Conservation (phyloP, 2,113 vertebrate genomes). For the Protomyctophum bolini region DNA sequence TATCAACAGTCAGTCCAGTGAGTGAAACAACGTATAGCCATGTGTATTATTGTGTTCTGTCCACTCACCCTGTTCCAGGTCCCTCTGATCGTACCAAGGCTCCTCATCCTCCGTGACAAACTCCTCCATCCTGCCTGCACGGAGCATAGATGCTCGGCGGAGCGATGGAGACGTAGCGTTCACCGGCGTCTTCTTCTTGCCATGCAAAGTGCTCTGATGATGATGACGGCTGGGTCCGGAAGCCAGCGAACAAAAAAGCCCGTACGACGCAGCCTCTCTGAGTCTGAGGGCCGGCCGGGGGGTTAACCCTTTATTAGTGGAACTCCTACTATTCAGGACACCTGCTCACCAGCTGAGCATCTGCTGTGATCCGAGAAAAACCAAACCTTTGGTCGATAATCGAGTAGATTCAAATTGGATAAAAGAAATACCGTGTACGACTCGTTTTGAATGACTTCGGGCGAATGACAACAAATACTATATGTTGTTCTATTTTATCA, state of each 20-base stretch:
- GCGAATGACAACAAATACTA: too few species aligned
- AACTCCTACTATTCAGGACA: too few species aligned
- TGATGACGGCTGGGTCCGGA: slow-evolving; percentile 51
- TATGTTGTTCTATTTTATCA: not conserved
- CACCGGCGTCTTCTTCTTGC: slow-evolving; percentile 23
- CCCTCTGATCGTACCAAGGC: slow-evolving; percentile 95
- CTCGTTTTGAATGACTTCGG: too few species aligned
- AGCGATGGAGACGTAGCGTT: slow-evolving; percentile 11
- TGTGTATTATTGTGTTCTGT: too few species aligned
- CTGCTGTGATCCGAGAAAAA: too few species aligned
- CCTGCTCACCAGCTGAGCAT: too few species aligned
- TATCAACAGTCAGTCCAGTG: not conserved
- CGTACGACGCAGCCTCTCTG: slow-evolving; percentile 8
- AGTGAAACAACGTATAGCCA: too few species aligned
- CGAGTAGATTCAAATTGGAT: too few species aligned
- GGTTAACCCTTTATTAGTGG: slow-evolving; percentile 2
- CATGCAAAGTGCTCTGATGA: not conserved
- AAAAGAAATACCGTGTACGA: too few species aligned
- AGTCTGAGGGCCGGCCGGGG: not conserved
- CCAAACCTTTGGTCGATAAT: too few species aligned
- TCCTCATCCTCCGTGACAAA: slow-evolving; percentile 94
- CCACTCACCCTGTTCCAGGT: slow-evolving; percentile 92
- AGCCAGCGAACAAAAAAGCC: slow-evolving; percentile 54
- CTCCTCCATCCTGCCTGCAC: slow-evolving; percentile 91
- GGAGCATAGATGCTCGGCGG: slow-evolving; percentile 72